phyloP scores from a whole-genome alignment of 2,888 invertebrate genomes.

The Agrotis clavis region DNA sequence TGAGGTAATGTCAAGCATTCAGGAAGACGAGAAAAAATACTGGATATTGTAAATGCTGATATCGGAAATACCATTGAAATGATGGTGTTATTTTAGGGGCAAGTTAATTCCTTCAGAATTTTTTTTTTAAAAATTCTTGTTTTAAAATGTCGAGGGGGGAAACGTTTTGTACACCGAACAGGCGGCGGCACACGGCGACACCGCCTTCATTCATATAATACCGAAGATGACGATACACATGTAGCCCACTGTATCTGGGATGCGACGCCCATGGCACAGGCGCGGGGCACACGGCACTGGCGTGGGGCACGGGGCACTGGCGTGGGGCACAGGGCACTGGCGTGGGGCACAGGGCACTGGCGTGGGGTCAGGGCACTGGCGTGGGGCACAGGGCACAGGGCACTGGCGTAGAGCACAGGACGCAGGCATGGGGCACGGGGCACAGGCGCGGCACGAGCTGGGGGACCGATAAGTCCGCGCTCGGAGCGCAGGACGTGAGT shows the following conservation, averaged over 20 bases:
- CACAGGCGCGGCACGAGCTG: too few relatives aligned
- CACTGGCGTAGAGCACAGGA: too few relatives aligned
- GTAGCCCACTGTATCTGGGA: background rate
- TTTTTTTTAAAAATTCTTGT: too few relatives aligned
- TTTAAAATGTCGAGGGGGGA: slow-evolving; percentile 2
- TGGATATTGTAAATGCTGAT: slow-evolving; percentile 35
- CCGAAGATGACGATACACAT: slow-evolving; percentile 4
- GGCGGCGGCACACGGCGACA: background rate
- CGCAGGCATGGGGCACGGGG: too few relatives aligned
- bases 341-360: too few relatives aligned
- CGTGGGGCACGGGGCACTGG: background rate
- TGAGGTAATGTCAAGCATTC: slow-evolving; percentile 4
- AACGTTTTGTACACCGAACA: background rate
- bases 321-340: background rate
- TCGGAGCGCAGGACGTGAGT: too few relatives aligned
- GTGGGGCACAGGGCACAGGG: too few relatives aligned
- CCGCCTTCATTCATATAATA: background rate
- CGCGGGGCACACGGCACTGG: background rate
- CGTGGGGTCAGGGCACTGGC: too few relatives aligned
- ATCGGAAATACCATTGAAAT: slow-evolving; percentile 12
- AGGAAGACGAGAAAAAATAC: background rate
- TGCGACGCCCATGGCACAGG: background rate
- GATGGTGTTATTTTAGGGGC: slow-evolving; percentile 6
- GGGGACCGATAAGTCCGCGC: too few relatives aligned
- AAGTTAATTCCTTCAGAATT: slow-evolving; percentile 3